Conservation (phyloP, 1,140 invertebrate species). For the Lanistes nyassanus region DNA sequence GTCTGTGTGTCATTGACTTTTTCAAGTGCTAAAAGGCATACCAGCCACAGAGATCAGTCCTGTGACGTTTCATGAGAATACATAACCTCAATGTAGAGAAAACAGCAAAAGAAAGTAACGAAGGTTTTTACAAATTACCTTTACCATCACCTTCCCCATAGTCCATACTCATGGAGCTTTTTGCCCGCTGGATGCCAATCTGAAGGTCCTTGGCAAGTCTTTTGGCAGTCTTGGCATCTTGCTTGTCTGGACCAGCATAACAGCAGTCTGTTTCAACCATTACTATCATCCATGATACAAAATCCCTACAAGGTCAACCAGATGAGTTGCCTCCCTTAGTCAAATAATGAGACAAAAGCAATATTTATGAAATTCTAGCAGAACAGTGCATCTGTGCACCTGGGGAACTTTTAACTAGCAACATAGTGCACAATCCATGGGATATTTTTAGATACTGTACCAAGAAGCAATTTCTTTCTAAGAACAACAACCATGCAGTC, state of each 20-base stretch:
- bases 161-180: constrained; percentile 38
- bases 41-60: neutral
- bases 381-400: no score
- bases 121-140: neutral
- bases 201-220: constrained; percentile 38
- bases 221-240: constrained; percentile 35
- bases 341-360: no score
- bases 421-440: neutral
- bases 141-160: constrained; percentile 28
- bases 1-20: no score
- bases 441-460: neutral
- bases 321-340: no score
- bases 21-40: no score
- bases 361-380: no score
- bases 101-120: neutral
- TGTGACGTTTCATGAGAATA: neutral
- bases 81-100: neutral
- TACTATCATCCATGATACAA: neutral
- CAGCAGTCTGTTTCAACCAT: neutral
- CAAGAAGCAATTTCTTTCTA: neutral
- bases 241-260: constrained; percentile 19
- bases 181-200: constrained; percentile 37
- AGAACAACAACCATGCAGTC: constrained; percentile 9
- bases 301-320: neutral
- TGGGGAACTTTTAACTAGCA: no score